Base-by-base conservation (phyloP, 2,888 invertebrate species). In the Scaptomyza reducta region DNA sequence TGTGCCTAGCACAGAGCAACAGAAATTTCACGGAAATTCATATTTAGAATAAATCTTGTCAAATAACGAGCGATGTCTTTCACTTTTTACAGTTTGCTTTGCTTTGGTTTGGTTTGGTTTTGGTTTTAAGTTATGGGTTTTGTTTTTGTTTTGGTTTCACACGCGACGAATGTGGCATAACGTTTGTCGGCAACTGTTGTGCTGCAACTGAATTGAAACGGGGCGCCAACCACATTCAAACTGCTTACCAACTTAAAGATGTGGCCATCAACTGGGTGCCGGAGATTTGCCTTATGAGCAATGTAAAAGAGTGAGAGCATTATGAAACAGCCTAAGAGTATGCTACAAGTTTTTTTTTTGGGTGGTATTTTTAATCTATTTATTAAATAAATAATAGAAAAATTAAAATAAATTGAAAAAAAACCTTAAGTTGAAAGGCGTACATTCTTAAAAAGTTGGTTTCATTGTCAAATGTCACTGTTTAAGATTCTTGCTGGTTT, bases 21-120 rank as follows among this genome's bases (percentile, higher is more conserved):
- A 46, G 57, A 45, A 59, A 55, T 59, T 71, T 70, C 64, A 67
- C 55, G 53, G 59, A 35, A 71, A 55, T 58, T 77, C 70, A 76
- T 59, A 69, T 72, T 69, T 56, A 82, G 82, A 83, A 83, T 83
- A 78, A 87, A 81, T 78, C 79, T 81, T 75, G 70, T 70, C 68
- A 65, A 61, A 62, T 70, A 62, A 73, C 67, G 41, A 25, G 16
- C 16, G 40, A 40, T 16, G 62, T 83, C 87, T 83, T 83, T 83
- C 82, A 83, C 82, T 83, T 82, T 82, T 86, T 83, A 77, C 77
- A 66, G 77, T 76, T 80, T 18, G 40, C 41, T 54, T 51, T 45
- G 35, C 50, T 35, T 41, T 66, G 51, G 54, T n/a, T n/a, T n/a
- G 40, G 33, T 71, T 59, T 56, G 46, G 27, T 33, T 27, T 55